phyloP scores from a whole-genome alignment of 1,140 invertebrate species.

The Drosophila kepulauana region DNA sequence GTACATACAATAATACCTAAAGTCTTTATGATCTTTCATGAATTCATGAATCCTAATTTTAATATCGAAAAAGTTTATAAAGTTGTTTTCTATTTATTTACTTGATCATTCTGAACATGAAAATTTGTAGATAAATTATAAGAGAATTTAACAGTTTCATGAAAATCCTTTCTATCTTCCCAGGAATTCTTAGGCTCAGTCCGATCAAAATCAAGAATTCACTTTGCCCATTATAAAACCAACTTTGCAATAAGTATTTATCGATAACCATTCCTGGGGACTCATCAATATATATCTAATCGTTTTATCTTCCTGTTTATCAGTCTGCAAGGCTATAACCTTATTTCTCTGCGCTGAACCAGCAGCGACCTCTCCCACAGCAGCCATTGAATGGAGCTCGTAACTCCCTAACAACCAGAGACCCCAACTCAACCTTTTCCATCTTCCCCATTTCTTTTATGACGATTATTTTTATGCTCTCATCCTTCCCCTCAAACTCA shows the following conservation, averaged over 20 bases:
- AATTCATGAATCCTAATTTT: too few relatives aligned
- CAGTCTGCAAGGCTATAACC: constrained; percentile 25
- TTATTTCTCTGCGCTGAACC: constrained; percentile 10
- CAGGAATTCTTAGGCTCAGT: neutral
- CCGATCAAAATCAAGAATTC: neutral
- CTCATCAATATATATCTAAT: constrained; percentile 20
- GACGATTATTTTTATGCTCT: constrained; percentile 78
- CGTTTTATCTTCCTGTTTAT: constrained; percentile 39
- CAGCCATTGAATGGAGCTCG: neutral
- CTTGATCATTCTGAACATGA: too few relatives aligned
- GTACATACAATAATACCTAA: too few relatives aligned
- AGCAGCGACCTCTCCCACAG: constrained; percentile 6
- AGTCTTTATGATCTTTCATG: too few relatives aligned
- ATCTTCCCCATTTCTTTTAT: constrained; percentile 56
- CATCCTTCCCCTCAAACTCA: neutral
- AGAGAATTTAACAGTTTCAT: too few relatives aligned
- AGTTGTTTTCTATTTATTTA: too few relatives aligned
- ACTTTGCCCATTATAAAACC: constrained; percentile 4
- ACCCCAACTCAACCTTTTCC: neutral
- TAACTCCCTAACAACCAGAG: constrained; percentile 16
- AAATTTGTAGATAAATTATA: too few relatives aligned
- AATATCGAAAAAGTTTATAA: too few relatives aligned
- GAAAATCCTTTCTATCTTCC: too few relatives aligned
- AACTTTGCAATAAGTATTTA: constrained; percentile 3
- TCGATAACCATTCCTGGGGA: constrained; percentile 13